Conservation (phyloP, 2,888 invertebrate species). For the Dasypolia templi region DNA sequence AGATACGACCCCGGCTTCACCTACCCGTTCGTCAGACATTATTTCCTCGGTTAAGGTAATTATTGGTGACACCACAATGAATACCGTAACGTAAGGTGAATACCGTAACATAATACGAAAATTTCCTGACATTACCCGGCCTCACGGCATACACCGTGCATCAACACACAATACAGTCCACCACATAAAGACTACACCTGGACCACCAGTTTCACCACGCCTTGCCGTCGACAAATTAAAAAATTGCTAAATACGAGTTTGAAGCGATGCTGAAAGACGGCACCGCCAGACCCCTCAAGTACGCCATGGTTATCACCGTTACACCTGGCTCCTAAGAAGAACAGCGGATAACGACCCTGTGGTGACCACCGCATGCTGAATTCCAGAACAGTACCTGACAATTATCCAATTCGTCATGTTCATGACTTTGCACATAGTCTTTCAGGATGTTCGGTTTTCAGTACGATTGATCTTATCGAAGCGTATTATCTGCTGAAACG, state of each 20-base stretch:
- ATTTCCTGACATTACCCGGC: no score
- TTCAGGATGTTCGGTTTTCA: no score
- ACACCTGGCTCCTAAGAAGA: conserved; percentile 15
- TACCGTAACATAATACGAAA: no score
- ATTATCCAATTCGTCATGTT: conserved; percentile 1
- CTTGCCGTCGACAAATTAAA: no score
- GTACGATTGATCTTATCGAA: neutral
- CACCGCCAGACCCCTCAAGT: conserved; percentile 6
- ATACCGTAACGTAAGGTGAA: no score
- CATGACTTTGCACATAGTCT: neutral
- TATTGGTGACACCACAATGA: conserved; percentile 4
- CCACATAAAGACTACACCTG: neutral
- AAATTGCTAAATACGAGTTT: no score
- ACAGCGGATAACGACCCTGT: conserved; percentile 22
- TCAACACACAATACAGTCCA: neutral
- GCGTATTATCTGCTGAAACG: no score
- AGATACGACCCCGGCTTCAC: no score
- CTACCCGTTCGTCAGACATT: no score
- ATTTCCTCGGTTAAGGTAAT: conserved; percentile 2
- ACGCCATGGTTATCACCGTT: conserved; percentile 24
- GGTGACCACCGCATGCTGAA: conserved; percentile 17
- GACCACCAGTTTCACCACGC: conserved; percentile 5
- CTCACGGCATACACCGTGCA: no score
- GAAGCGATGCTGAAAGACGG: conserved; percentile 1
- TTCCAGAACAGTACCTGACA: conserved; percentile 21